Percentiles rank a stretch among this genome's conserved stretches.
Conservation (phyloP, 2,797 vertebrate genomes). For the Zalophus californianus region DNA sequence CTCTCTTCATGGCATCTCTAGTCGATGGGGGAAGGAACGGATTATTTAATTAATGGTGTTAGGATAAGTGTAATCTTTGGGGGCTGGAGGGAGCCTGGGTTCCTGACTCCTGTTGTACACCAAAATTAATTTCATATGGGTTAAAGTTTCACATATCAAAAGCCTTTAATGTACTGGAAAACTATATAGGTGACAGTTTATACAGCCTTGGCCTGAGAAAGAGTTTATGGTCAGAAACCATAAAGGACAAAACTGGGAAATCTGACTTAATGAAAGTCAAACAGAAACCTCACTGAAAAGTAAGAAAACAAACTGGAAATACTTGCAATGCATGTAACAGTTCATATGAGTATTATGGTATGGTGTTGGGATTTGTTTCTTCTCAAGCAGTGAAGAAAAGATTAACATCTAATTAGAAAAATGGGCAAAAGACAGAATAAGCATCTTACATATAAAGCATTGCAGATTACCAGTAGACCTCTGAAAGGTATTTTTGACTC, state of each 20-base stretch:
- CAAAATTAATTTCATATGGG: background rate
- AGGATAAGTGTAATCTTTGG: background rate
- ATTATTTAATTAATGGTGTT: background rate
- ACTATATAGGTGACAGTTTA: background rate
- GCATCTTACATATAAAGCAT: background rate
- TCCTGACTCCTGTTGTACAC: background rate
- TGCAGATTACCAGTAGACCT: background rate
- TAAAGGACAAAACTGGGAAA: background rate
- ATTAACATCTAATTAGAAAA: background rate
- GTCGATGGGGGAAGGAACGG: background rate
- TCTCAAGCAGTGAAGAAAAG: background rate
- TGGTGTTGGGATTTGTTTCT: background rate
- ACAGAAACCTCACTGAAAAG: background rate
- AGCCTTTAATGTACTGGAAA: background rate
- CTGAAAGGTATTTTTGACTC: background rate
- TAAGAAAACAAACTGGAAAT: background rate
- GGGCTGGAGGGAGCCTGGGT: too few relatives aligned
- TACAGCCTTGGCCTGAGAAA: background rate
- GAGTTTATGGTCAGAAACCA: background rate
- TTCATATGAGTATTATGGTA: background rate
- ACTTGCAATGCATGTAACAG: background rate
- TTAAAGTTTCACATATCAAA: conserved; percentile 23
- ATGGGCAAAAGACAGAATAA: background rate
- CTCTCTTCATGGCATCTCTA: background rate
- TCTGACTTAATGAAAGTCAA: background rate